Base-by-base conservation (phyloP, 92 coral and sea anemone genomes). In the Montipora capitata region DNA sequence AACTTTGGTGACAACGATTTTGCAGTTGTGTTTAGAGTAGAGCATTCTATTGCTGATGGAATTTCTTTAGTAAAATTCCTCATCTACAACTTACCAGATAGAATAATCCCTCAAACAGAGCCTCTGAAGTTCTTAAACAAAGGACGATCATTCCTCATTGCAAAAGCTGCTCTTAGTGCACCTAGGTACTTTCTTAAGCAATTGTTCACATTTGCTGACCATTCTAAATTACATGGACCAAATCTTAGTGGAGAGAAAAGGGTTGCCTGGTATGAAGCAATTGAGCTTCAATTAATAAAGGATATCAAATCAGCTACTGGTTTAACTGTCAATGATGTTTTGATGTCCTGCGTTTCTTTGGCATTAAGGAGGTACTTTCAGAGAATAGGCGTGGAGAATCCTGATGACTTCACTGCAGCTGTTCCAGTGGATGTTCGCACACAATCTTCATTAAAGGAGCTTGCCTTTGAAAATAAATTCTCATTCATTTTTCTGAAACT, bases 311-410 rank as follows among this genome's bases (percentile, higher is more conserved):
- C 76, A 68, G 84, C 84, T 43, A 95, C 99, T 40, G 98, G 95
- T 5, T 91, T 98, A 40, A 96, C 99, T 3, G 95, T 96, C 15
- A 96, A 96, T 85, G 99, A 96, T 80, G 98, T 96, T 41, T 69
- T 96, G 74, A 94, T 93, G 92, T 92, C 98, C 27, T 95, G 96
- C 38, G 84, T 95, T 6, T 89, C 96, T n/a, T 80, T 63, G 83
- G 96, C 98, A 61, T 70, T 96, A 69, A 86, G 98, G n/a, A 91
- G 91, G 7, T 96, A 95, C 82, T 95, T 91, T 89, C 94, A 66
- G 83, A 92, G 88, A n/a, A 87, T 87, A 42, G 99, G 98, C 5
- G 83, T 95, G n/a, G 65, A 79, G 3, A 84, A 68, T 48, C 99
- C 99, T 4, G 80, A 83, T 27, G 99, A 96, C 63, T 77, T 95